phyloP scores from a whole-genome alignment of 2,888 invertebrate genomes.

The Cremastinae sp. region DNA sequence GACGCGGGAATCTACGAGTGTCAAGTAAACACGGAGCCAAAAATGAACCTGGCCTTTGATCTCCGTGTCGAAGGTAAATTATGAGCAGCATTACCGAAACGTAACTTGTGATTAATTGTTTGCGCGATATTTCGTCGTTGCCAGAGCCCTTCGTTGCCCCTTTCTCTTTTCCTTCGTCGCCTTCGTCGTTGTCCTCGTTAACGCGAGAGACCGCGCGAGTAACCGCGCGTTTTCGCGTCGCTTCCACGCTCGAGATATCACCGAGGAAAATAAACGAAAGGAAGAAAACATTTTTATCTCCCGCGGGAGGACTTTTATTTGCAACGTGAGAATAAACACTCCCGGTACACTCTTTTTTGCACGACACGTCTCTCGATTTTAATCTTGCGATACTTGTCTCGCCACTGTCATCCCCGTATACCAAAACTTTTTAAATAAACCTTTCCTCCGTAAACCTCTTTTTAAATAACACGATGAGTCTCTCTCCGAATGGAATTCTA shows the following conservation, averaged over 20 bases:
- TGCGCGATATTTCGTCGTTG: slow-evolving; percentile 10
- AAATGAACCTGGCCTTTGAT: slow-evolving; percentile 91
- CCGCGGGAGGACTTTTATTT: too few relatives aligned
- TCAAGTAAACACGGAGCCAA: slow-evolving; percentile 94
- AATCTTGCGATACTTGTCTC: too few relatives aligned
- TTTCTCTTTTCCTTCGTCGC: slow-evolving; percentile 40
- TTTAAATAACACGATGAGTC: not conserved
- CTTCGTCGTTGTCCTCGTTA: slow-evolving; percentile 54
- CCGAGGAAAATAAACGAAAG: not conserved
- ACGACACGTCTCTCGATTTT: too few relatives aligned
- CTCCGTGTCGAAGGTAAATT: slow-evolving; percentile 92
- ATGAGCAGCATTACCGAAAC: too few relatives aligned
- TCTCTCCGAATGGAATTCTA: not conserved
- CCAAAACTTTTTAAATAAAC: not conserved
- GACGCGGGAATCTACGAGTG: slow-evolving; percentile 94
- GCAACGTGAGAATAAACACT: too few relatives aligned
- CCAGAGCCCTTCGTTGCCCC: slow-evolving; percentile 18
- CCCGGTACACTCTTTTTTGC: too few relatives aligned
- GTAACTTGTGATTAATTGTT: too few relatives aligned
- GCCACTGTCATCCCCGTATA: too few relatives aligned
- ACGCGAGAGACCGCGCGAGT: slow-evolving; percentile 3
- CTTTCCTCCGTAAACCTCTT: not conserved
- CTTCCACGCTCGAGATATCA: slow-evolving; percentile 15
- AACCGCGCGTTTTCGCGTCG: slow-evolving; percentile 16
- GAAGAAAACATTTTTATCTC: not conserved